Base-by-base conservation (phyloP, 2,888 invertebrate species). In the Coremacera marginata region DNA sequence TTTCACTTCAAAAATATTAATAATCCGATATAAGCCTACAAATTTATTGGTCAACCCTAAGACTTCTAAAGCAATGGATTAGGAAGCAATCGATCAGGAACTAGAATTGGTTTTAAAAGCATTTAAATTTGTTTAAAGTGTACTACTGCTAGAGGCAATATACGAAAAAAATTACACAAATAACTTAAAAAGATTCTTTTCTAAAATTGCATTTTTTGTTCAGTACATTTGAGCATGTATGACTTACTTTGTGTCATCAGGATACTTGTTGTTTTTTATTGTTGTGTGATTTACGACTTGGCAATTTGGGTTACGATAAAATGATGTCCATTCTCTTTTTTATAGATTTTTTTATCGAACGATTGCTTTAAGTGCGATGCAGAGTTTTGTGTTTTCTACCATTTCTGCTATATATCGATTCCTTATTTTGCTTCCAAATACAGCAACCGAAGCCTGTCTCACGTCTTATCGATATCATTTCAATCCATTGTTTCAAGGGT, bases 221-320 rank as follows among this genome's bases (percentile, higher is more conserved):
- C 8, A 60, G 11, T 14, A 4, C 16, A 27, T 25, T 25, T 60
- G 19, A 3, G 2, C 16, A 14, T 22, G 4, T 60, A 19, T 9
- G 25, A 22, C 19, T 19, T n/a, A 55, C 5, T 14, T 19, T 22
- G 19, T 14, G 57, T 60, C 57, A 25, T 25, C 14, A 4, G 14
- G 57, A 3, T 19, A 44, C 55, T 55, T 60, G 57, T 34, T 65
- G 37, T 44, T 3, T 37, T 11, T 22, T 9, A 19, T 22, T 86
- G 82, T 1, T 44, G 83, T 73, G 82, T 84, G 84, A 84, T 86
- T 84, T 86, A 84, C 86, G 85, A 84, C 85, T 85, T 83, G 84
- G 85, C 84, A 85, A 84, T 86, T 84, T 84, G 86, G 86, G 86
- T 85, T 85, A 84, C 85, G 85, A 83, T 84, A 85, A 85, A 86